Evolutionary conservation across 23 tunicate species (phyloP).

Genomic region (Styela clava): DNA sequence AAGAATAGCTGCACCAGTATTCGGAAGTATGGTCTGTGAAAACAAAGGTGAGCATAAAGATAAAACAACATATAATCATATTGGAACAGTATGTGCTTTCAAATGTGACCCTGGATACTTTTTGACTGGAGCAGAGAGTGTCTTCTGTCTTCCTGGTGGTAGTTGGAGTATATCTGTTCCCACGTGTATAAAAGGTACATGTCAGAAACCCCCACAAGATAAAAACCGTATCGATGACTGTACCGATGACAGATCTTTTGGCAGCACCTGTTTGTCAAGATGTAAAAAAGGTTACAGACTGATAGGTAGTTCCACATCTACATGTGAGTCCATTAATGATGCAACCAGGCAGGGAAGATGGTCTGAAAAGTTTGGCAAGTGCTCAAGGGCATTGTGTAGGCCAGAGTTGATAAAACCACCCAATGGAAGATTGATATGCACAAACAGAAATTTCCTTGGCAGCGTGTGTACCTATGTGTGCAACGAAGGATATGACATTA

Average conservation of each 20-base stretch:
- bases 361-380: constrained; percentile 11
- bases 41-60: neutral
- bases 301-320: neutral
- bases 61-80: neutral
- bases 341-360: neutral
- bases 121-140: neutral
- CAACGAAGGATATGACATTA: constrained; percentile 28
- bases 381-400: constrained; percentile 21
- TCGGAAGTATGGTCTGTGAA: constrained; percentile 28
- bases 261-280: neutral
- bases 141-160: constrained; percentile 10
- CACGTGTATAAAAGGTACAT: neutral
- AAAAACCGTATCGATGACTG: constrained; percentile 11
- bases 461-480: constrained; percentile 51
- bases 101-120: constrained; percentile 25
- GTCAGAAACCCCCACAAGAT: constrained; percentile 17
- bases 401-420: constrained; percentile 21
- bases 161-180: constrained; percentile 11
- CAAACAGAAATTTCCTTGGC: constrained; percentile 24
- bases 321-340: neutral
- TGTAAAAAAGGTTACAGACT: constrained; percentile 12
- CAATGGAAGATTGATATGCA: constrained; percentile 32
- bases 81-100: constrained; percentile 21
- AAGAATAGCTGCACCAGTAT: constrained; percentile 2
- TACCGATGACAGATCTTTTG: neutral